Evolutionary conservation across 2,113 vertebrate genomes (phyloP).

Genomic region (Aythya baeri): DNA sequence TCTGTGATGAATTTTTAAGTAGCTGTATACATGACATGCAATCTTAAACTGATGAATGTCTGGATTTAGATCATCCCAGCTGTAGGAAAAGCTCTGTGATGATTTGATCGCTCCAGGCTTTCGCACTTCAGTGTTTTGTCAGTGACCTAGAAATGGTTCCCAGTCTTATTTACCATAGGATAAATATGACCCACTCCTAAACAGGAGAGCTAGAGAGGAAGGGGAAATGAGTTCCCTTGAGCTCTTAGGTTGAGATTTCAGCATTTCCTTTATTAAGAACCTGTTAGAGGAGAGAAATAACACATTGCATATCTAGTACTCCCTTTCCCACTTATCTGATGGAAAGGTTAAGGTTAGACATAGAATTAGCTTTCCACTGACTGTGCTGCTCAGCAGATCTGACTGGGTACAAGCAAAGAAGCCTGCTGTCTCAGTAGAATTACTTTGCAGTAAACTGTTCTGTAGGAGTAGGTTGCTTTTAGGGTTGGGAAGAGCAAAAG

Average conservation of each 20-base stretch:
- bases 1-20: constrained; percentile 68
- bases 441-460: background rate
- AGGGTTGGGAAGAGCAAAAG: background rate
- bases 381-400: background rate
- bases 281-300: background rate
- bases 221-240: background rate
- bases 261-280: background rate
- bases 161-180: background rate
- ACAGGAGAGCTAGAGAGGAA: background rate
- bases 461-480: background rate
- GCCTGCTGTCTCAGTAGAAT: background rate
- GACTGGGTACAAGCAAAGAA: background rate
- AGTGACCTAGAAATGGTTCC: constrained; percentile 40
- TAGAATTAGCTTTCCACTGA: background rate
- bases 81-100: constrained; percentile 32
- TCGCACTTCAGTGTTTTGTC: constrained; percentile 23
- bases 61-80: constrained; percentile 52
- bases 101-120: constrained; percentile 41
- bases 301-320: background rate
- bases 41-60: constrained; percentile 30
- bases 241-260: background rate
- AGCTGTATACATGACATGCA: constrained; percentile 40
- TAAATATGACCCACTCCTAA: background rate
- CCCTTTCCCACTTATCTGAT: background rate
- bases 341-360: background rate